phyloP scores from a whole-genome alignment of 2,113 vertebrate species.

The Neogobius melanostomus region DNA sequence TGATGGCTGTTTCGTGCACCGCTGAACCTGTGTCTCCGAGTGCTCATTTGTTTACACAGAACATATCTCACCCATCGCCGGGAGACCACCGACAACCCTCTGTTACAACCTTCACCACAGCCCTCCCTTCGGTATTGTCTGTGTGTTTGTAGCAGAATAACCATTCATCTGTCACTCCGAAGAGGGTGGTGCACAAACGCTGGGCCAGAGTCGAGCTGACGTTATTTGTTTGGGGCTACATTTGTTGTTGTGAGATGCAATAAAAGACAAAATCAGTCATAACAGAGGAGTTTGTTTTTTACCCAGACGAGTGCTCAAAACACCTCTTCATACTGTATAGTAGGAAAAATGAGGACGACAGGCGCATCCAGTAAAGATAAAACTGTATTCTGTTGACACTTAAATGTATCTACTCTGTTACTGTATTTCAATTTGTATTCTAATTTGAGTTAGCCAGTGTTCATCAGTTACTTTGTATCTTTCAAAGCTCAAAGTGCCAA shows the following conservation, averaged over 20 bases:
- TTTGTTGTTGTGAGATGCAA: constrained; percentile 59
- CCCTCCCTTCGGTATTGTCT: constrained; percentile 41
- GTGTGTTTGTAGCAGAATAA: constrained; percentile 52
- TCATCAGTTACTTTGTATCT: too few species aligned
- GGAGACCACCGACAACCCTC: constrained; percentile 31
- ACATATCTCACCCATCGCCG: constrained; percentile 41
- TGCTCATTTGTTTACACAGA: constrained; percentile 27
- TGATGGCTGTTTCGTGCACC: constrained; percentile 7
- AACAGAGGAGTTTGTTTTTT: constrained; percentile 44
- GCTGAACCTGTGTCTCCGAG: constrained; percentile 8
- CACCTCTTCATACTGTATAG: constrained; percentile 38
- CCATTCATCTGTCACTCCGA: constrained; percentile 42
- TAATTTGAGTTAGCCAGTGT: too few species aligned
- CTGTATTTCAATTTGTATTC: too few species aligned
- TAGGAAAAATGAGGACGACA: constrained; percentile 37
- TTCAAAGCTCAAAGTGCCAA: too few species aligned
- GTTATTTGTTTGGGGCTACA: constrained; percentile 34
- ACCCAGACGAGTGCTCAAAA: constrained; percentile 43
- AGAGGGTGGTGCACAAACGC: constrained; percentile 4
- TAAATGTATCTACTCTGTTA: too few species aligned
- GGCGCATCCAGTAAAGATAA: constrained; percentile 44
- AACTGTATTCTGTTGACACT: neutral
- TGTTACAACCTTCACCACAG: constrained; percentile 33
- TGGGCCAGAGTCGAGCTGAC: constrained; percentile 10
- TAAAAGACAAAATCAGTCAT: constrained; percentile 51